Evolutionary conservation across 2,113 vertebrate species (phyloP).

Genomic region (Panthera leo): DNA sequence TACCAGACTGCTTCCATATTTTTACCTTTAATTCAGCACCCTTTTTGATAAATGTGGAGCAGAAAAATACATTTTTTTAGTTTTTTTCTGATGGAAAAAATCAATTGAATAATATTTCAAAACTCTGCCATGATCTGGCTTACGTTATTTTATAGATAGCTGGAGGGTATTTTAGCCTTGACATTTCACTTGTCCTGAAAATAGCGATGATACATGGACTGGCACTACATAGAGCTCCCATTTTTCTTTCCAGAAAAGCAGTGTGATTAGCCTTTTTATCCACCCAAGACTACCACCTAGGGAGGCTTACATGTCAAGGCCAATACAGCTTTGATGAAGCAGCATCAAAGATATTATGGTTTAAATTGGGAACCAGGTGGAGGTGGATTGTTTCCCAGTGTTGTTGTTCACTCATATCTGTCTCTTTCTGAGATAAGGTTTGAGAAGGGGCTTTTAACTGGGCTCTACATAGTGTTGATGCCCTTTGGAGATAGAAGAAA

Average conservation of each 20-base stretch:
- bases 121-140: conserved; percentile 45
- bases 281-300: not conserved
- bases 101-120: conserved; percentile 73
- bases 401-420: not conserved
- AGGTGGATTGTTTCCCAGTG: not conserved
- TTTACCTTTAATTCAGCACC: conserved; percentile 57
- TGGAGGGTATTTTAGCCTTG: conserved; percentile 64
- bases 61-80: conserved; percentile 44
- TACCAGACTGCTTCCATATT: conserved; percentile 33
- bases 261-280: conserved; percentile 64
- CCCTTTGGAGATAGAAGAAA: not conserved
- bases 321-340: conserved; percentile 40
- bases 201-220: conserved; percentile 59
- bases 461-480: not conserved
- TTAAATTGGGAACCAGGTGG: not conserved
- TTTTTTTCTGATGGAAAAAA: conserved; percentile 58
- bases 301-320: conserved; percentile 16
- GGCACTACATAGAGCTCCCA: conserved; percentile 16
- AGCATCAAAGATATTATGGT: not conserved
- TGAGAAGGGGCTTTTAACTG: not conserved
- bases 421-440: not conserved
- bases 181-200: conserved; percentile 72
- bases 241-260: conserved; percentile 64
- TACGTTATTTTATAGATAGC: conserved; percentile 68
- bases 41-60: conserved; percentile 51